These are phyloP conservation scores for Oryzias melastigma DNA, from an alignment of 2,113 vertebrate species.

Conservation along the genomic window DNA sequence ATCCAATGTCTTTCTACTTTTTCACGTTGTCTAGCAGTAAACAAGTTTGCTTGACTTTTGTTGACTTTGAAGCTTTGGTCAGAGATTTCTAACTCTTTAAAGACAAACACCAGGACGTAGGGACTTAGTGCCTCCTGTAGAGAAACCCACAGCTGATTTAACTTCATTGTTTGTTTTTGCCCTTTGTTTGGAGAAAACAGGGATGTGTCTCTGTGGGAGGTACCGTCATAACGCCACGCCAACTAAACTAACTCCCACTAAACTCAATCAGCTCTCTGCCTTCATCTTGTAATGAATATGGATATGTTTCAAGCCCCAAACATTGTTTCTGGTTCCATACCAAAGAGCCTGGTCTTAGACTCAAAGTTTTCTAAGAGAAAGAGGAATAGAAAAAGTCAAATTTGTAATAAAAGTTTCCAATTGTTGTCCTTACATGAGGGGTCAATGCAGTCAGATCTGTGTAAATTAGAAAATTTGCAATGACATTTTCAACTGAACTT, in stretches of 20 bases:
- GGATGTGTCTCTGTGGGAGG: no score
- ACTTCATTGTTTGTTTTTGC: no score
- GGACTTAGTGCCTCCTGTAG: no score
- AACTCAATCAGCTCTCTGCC: slow-evolving; percentile 11
- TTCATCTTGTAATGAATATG: slow-evolving; percentile 63
- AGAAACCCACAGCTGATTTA: no score
- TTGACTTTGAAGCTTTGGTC: no score
- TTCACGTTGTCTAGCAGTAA: background rate
- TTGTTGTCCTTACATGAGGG: slow-evolving; percentile 19
- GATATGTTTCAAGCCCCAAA: slow-evolving; percentile 57
- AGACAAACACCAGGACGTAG: no score
- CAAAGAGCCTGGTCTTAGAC: slow-evolving; percentile 52
- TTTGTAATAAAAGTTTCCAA: slow-evolving; percentile 43
- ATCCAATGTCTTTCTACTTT: slow-evolving; percentile 38
- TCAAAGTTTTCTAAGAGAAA: slow-evolving; percentile 64
- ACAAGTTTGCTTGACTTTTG: no score
- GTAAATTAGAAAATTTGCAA: slow-evolving; percentile 43
- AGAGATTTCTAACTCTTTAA: no score
- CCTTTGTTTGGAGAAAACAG: no score
- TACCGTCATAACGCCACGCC: no score
- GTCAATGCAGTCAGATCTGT: slow-evolving; percentile 38
- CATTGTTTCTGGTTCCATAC: slow-evolving; percentile 60
- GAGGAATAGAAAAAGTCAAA: slow-evolving; percentile 66
- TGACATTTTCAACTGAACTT: slow-evolving; percentile 12
- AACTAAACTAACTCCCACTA: no score